Evolutionary conservation across 2,888 invertebrate species (phyloP).

Genomic region (Polymixis lichenea): DNA sequence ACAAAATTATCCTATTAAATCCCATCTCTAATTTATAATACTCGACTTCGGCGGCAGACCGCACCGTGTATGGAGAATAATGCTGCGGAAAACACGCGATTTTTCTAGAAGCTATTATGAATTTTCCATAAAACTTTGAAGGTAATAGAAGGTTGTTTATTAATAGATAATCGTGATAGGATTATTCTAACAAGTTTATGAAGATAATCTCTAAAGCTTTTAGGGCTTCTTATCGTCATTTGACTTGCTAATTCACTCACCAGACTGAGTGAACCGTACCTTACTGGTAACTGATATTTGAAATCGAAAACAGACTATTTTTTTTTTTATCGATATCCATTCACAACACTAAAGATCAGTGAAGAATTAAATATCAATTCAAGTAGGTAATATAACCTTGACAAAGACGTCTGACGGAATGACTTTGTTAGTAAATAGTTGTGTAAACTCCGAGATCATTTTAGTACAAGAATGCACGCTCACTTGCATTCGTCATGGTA

Average conservation of each 20-base stretch:
- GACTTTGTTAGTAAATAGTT: conserved; percentile 66
- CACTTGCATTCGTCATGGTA: conserved; percentile 74
- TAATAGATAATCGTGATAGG: conserved; percentile 14
- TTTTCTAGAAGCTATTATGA: not conserved
- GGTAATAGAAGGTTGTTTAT: conserved; percentile 14
- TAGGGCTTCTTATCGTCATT: conserved; percentile 34
- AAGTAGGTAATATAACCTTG: conserved; percentile 57
- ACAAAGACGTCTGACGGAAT: conserved; percentile 60
- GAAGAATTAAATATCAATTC: conserved; percentile 8
- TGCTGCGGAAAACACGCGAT: not conserved
- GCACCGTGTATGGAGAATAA: conserved; percentile 10
- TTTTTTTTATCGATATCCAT: conserved; percentile 12
- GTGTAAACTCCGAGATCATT: conserved; percentile 59
- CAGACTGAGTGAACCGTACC: conserved; percentile 1
- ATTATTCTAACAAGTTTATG: conserved; percentile 47
- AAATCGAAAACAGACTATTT: not conserved
- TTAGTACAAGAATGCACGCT: conserved; percentile 67
- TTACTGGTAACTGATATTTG: not conserved
- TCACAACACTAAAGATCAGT: conserved; percentile 22
- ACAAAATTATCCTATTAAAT: too few species aligned
- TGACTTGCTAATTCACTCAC: conserved; percentile 16
- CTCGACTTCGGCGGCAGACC: conserved; percentile 1
- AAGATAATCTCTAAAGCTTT: conserved; percentile 22
- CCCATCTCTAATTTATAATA: conserved; percentile 41
- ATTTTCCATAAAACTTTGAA: not conserved